A percentile compares a stretch with the other conserved stretches of the same genome.
phyloP scores from a whole-genome alignment of 2,113 vertebrate genomes.

The Phaethon lepturus region DNA sequence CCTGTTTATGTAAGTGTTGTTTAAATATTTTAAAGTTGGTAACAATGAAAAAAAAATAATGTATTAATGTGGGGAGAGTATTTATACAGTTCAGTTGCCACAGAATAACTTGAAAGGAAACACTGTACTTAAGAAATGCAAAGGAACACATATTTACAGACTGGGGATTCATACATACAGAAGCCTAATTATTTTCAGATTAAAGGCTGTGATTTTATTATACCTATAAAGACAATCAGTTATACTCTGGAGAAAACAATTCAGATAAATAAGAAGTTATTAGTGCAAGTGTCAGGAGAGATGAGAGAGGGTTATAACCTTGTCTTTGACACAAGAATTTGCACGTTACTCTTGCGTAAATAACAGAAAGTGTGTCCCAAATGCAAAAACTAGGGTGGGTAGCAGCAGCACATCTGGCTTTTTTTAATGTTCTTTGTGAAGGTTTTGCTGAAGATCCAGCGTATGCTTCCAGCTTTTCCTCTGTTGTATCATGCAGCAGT shows the following conservation, averaged over 20 bases:
- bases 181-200: conserved; percentile 30
- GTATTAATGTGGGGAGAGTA: background rate
- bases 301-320: background rate
- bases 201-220: conserved; percentile 48
- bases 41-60: background rate
- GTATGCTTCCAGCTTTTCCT: background rate
- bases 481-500: background rate
- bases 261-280: conserved; percentile 13
- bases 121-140: background rate
- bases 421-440: background rate
- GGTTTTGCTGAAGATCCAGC: background rate
- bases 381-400: background rate
- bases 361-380: background rate
- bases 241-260: background rate
- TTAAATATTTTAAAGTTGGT: conserved; percentile 32
- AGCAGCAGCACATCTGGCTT: background rate
- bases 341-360: background rate
- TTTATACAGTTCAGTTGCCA: background rate
- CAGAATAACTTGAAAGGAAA: background rate
- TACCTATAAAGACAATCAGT: conserved; percentile 7
- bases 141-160: background rate
- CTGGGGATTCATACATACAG: background rate
- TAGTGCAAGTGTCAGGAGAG: background rate
- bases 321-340: background rate
- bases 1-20: conserved; percentile 87